Conservation (phyloP, 2,888 invertebrate genomes). For the Ornithoptera priamus region DNA sequence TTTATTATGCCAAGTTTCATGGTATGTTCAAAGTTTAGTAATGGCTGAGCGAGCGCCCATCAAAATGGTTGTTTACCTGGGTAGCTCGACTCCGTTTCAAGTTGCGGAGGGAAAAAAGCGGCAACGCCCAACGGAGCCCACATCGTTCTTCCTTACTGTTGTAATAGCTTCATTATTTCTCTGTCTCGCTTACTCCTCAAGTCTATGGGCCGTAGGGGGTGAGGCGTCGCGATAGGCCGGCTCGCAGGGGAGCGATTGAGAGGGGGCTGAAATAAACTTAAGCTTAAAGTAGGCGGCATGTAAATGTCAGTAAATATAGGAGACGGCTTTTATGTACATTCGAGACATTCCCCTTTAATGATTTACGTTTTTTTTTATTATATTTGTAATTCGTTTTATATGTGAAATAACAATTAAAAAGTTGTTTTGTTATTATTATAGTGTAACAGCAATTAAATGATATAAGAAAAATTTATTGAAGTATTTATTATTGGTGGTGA, state of each 20-base stretch:
- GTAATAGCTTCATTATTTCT: slow-evolving; percentile 43
- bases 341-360: not conserved
- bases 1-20: slow-evolving; percentile 1
- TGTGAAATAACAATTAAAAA: too few species aligned
- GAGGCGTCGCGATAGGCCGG: slow-evolving; percentile 52
- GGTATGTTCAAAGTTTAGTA: not conserved
- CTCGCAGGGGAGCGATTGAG: slow-evolving; percentile 40
- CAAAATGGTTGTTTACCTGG: slow-evolving; percentile 26
- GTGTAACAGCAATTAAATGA: too few species aligned
- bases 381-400: too few species aligned
- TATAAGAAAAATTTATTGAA: too few species aligned
- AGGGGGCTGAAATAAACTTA: slow-evolving; percentile 59
- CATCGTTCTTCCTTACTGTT: slow-evolving; percentile 35
- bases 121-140: slow-evolving; percentile 39
- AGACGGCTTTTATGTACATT: slow-evolving; percentile 4
- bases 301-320: slow-evolving; percentile 19
- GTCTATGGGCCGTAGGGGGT: slow-evolving; percentile 39
- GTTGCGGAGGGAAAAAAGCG: slow-evolving; percentile 14
- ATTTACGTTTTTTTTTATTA: too few species aligned
- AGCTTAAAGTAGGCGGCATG: slow-evolving; percentile 56
- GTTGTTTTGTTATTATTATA: too few species aligned
- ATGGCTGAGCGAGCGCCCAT: not conserved
- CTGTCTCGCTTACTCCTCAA: slow-evolving; percentile 55
- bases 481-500: too few species aligned
- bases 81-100: not conserved